Evolutionary conservation across 2,797 vertebrate species (phyloP).

Genomic region (Squalus acanthias): DNA sequence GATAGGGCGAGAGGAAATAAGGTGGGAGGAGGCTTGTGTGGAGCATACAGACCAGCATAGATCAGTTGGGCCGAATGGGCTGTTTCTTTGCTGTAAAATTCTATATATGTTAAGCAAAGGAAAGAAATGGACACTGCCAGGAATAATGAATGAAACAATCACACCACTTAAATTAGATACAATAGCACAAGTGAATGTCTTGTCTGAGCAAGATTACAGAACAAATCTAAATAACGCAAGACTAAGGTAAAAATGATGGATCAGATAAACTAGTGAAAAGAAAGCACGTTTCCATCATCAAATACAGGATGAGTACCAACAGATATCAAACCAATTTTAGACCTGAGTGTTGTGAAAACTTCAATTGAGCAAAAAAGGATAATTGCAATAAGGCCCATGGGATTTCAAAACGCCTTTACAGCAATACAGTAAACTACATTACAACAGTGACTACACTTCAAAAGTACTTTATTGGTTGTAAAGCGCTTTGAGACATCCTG

Average conservation of each 20-base stretch:
- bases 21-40: neutral
- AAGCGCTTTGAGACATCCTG: neutral
- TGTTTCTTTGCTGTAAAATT: neutral
- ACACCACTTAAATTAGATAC: neutral
- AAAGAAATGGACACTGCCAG: neutral
- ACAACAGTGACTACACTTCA: neutral
- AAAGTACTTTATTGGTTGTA: neutral
- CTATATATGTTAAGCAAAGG: neutral
- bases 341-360: neutral
- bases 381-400: neutral
- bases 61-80: neutral
- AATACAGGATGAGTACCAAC: neutral
- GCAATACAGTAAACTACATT: neutral
- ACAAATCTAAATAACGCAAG: neutral
- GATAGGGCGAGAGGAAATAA: neutral
- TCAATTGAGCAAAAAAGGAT: neutral
- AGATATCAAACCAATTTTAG: neutral
- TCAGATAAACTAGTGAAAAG: neutral
- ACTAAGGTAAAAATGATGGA: neutral
- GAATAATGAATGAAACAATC: conserved; percentile 4
- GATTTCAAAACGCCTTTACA: neutral
- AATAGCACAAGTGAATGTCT: neutral
- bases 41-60: neutral
- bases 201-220: neutral
- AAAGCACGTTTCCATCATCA: neutral